Percentiles rank a stretch among this genome's conserved stretches.
Conservation (phyloP, 2,888 invertebrate species). For the Platycheirus albimanus region DNA sequence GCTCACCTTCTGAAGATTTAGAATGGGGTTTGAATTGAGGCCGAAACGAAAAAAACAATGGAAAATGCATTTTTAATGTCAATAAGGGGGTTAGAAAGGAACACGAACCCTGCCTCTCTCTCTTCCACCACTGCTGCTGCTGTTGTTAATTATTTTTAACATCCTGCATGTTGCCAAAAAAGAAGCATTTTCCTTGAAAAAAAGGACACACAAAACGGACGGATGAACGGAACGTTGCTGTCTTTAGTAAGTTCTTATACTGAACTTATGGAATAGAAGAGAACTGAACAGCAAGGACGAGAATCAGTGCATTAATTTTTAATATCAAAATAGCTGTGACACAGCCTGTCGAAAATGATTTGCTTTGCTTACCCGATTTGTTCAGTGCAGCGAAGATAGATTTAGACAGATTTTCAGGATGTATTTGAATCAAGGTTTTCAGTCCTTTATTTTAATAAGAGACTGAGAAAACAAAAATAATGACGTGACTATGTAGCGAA, state of each 20-base stretch:
- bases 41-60: conserved; percentile 54
- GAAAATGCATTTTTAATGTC: conserved; percentile 67
- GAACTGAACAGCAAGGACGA: neutral
- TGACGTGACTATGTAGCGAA: too few relatives aligned
- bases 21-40: conserved; percentile 19
- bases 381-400: conserved; percentile 31
- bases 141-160: conserved; percentile 71
- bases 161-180: conserved; percentile 68
- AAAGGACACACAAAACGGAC: conserved; percentile 48
- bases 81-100: conserved; percentile 16
- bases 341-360: conserved; percentile 31
- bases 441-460: too few relatives aligned
- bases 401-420: conserved; percentile 16
- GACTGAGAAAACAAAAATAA: too few relatives aligned
- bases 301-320: conserved; percentile 64
- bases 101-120: conserved; percentile 9
- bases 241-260: conserved; percentile 29
- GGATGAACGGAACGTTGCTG: conserved; percentile 35
- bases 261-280: conserved; percentile 7
- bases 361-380: conserved; percentile 30
- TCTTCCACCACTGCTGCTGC: neutral
- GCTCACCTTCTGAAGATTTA: conserved; percentile 33
- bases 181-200: conserved; percentile 24
- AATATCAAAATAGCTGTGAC: conserved; percentile 65
- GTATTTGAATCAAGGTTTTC: conserved; percentile 18